A percentile compares a stretch with the other conserved stretches of the same genome.
Evolutionary conservation across 2,888 invertebrate species (phyloP).

Genomic region (Lamellibrachia satsuma): DNA sequence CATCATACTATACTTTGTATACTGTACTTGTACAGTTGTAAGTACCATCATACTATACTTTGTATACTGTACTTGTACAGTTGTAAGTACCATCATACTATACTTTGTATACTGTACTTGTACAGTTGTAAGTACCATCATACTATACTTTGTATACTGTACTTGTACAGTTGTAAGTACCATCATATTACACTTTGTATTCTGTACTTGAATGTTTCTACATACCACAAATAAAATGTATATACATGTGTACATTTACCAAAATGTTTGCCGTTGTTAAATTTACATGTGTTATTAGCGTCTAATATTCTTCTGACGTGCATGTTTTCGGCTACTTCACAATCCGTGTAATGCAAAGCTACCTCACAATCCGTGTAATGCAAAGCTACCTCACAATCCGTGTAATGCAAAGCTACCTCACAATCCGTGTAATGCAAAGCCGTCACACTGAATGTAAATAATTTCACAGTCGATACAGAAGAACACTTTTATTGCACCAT

Average conservation of each 20-base stretch:
- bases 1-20: no score
- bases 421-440: background rate
- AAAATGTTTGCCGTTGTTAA: background rate
- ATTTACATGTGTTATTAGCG: background rate
- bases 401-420: background rate
- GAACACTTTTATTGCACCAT: background rate
- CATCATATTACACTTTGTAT: background rate
- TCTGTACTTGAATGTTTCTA: background rate
- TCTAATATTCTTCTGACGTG: no score
- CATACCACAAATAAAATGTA: conserved; percentile 17
- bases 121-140: no score
- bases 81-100: background rate
- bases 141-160: no score
- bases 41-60: no score
- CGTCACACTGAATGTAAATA: background rate
- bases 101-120: background rate
- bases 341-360: background rate
- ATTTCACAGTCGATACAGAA: background rate
- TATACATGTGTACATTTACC: background rate
- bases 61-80: background rate
- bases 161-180: background rate
- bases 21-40: background rate
- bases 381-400: background rate
- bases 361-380: background rate
- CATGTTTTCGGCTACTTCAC: no score